Evolutionary conservation across 2,113 vertebrate genomes (phyloP), one percentile per base, ranked within the genome.

Genomic region (Irena cyanogastra): DNA sequence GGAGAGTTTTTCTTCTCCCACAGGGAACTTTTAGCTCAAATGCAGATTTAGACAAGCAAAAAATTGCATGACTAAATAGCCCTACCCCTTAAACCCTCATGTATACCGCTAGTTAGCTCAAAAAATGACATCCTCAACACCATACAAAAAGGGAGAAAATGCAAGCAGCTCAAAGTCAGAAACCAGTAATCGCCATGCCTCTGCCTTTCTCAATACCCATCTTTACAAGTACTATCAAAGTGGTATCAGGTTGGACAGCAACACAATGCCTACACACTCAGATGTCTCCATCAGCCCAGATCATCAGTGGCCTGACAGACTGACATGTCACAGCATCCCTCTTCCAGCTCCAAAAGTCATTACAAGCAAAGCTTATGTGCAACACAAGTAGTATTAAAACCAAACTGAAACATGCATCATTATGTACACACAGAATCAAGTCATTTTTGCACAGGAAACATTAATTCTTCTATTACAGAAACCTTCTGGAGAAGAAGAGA

Each of bases 41-140:
- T 5, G 3, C 4, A 44, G 26, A 57, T 3, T 27, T 6, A 75
- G 9, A 39, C 37, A 85, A 72, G 52, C 35, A 42, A 31, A 42
- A 59, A 84, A 6, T 2, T 44, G 11, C 21, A 49, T 41, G 7
- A 69, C 13, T 54, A 7, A 63, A 31, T 42, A 63, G 15, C 4
- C 1, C 7, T n/a, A 10, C 2, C 7, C 4, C 18, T 81, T 64
- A 85, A 61, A n/a, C 10, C 8, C 6, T 45, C 26, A 45, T 0
- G 0, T 16, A 44, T 3, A 10, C 9, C 68, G 28, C 8, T 27
- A 54, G 9, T 42, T 54, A 39, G 63, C 47, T 30, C 42, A 84
- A 44, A 22, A 59, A 78, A 39, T 27, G 0, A n/a, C 12, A 54
- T 28, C 11, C 11, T 45, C 16, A 56, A 56, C 16, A 19, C 9